Evolutionary conservation across 2,113 vertebrate genomes (phyloP), one percentile per base, ranked within the genome.

Genomic region (Copsychus sechellarum): DNA sequence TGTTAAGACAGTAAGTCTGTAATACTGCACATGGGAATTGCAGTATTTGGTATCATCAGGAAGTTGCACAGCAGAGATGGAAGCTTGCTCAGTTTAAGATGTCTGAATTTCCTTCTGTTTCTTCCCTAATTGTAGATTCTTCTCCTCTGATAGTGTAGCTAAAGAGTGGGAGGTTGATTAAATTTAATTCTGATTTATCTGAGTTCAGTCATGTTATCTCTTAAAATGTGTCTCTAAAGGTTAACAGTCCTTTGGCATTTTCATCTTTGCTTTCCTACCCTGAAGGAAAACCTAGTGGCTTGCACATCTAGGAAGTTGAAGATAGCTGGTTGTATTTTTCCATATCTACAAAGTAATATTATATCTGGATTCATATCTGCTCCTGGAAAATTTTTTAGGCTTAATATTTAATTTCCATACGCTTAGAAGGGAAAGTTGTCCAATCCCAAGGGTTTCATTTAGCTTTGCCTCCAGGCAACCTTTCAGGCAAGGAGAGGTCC

Each of bases 241-340:
- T 96, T 97, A 95, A 92, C 92, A 90, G 72, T 93, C 82, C 77
- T 95, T 92, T 95, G 93, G 88, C 85, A 93, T 96, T 96, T 97
- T 96, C 92, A 57, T 94, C 69, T 95, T 88, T 88, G 85, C 86
- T 88, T 93, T 96, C 82, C 62, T 92, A 24, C 79, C 90, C 93
- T 26, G 67, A 66, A 88, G 92, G 70, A 91, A 81, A 90, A 92
- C 60, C 86, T 80, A 66, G 88, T 90, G 87, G 31, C 92, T 90
- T 83, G 82, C 62, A 70, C 4, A 5, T 89, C 47, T 88, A 93
- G 90, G 71, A 90, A 93, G 88, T 42, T 15, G 1, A 86, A 95
- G 89, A 93, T 88, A 64, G 67, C 71, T 77, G 74, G 31, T 91
- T 92, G 78, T 94, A 86, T 93, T 94, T 96, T 97, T 95, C 94